Base-by-base conservation (phyloP, 2,888 invertebrate species). In the Dicyrtomina minuta region DNA sequence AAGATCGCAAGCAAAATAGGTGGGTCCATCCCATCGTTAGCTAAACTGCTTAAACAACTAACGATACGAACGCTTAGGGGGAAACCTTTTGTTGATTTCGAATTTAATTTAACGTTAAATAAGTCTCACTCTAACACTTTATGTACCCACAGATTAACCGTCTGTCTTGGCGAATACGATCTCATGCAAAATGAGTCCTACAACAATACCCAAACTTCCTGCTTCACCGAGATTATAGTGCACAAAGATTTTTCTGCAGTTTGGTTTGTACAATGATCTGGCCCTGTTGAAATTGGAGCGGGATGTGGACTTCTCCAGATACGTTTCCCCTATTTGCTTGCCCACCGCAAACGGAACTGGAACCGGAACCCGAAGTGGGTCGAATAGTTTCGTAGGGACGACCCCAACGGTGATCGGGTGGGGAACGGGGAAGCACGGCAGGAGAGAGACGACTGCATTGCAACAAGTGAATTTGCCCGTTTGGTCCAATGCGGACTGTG, bases 261-360 rank as follows among this genome's bases (percentile, higher is more conserved):
- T 69, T n/a, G 94, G 94, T n/a, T 95, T 91, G 82, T 95, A 93
- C 82, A 96, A 96, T 78, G 96, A 96, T 80, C 92, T 97, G 71
- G 96, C 96, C 0, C 82, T 93, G n/a, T 83, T 93, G 53, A 88
- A 89, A 74, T 82, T 93, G 33, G 88, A 83, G 44, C 85, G 89
- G 62, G 88, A 89, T 24, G 92, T 91, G 1, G 87, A 88, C 64
- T 91, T 89, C 81, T 90, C 90, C 0, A 90, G 92, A 80, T 93
- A 92, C 81, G 89, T 93, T 49, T 90, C 92, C 77, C 94, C 94
- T 0, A 88, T 95, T 69, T 95, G 95, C 80, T 82, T 95, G 67
- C 95, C 95, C 0, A 84, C 84, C 1, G 84, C 85, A 0, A 84
- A n/a, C n/a, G n/a, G n/a, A n/a, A n/a, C n/a, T n/a, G n/a, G n/a